These are phyloP conservation scores for Penaeus chinensis DNA, from an alignment of 1,140 invertebrate genomes.

Conservation along the genomic window DNA sequence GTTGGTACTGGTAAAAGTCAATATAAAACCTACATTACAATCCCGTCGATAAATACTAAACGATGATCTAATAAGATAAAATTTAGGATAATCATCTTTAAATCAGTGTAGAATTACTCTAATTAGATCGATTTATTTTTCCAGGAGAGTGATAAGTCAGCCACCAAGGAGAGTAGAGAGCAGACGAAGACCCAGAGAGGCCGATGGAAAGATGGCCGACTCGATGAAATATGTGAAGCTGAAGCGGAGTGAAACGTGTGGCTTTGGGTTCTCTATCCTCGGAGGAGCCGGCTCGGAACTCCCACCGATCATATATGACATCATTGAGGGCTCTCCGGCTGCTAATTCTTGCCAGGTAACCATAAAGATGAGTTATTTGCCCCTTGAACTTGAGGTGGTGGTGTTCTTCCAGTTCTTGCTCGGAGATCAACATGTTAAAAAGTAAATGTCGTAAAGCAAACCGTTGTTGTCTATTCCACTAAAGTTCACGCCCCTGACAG, in stretches of 20 bases:
- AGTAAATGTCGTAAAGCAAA: no score
- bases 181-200: constrained; percentile 34
- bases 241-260: constrained; percentile 68
- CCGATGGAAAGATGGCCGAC: constrained; percentile 58
- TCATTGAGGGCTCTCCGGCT: constrained; percentile 90
- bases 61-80: not conserved
- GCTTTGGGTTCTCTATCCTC: constrained; percentile 88
- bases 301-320: constrained; percentile 91
- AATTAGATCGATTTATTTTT: no score
- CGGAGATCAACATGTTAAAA: not conserved
- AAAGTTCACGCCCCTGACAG: no score
- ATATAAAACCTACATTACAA: not conserved
- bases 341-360: constrained; percentile 88
- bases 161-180: not conserved
- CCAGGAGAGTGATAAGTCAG: not conserved
- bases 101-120: not conserved
- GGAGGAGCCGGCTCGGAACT: constrained; percentile 81
- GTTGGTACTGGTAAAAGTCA: constrained; percentile 37
- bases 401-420: constrained; percentile 1
- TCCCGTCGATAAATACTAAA: not conserved
- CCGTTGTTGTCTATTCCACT: no score
- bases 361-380: constrained; percentile 48
- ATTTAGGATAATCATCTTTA: not conserved
- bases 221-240: constrained; percentile 61
- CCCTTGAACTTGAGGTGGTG: constrained; percentile 9